Percentiles rank a stretch among this genome's conserved stretches.
These are phyloP conservation scores for Pristionchus maxplancki DNA, from an alignment of 2,888 invertebrate genomes.

Conservation along the genomic window DNA sequence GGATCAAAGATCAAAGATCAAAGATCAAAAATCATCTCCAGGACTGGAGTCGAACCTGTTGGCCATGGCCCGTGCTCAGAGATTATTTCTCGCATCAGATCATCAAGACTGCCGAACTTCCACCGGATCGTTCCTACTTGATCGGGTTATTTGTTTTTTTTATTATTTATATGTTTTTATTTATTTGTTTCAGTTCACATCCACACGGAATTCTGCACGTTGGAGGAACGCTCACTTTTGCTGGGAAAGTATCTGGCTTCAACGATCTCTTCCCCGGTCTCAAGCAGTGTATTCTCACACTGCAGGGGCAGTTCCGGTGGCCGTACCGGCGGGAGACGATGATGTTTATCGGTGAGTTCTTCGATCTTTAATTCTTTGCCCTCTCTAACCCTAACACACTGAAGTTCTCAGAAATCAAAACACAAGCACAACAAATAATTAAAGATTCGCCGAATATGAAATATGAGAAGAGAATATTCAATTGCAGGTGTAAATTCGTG, in stretches of 20 bases:
- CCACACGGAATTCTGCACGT: slow-evolving; percentile 42
- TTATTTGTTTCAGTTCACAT: not conserved
- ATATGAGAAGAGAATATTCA: not conserved
- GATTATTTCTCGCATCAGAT: slow-evolving; percentile 50
- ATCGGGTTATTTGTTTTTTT: not conserved
- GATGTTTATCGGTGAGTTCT: slow-evolving; percentile 26
- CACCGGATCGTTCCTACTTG: slow-evolving; percentile 28
- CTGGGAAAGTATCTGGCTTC: slow-evolving; percentile 46
- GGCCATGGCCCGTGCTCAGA: slow-evolving; percentile 24
- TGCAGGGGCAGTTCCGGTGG: slow-evolving; percentile 35
- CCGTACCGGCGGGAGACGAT: slow-evolving; percentile 18
- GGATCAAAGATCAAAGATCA: not conserved
- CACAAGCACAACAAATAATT: no score
- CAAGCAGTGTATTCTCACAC: not conserved
- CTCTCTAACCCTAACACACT: no score
- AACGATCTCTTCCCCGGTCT: slow-evolving; percentile 47
- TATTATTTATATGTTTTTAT: not conserved
- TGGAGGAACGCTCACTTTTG: slow-evolving; percentile 25
- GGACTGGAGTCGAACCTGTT: slow-evolving; percentile 9
- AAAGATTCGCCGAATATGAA: not conserved
- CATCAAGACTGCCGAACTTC: slow-evolving; percentile 46
- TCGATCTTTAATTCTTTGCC: no score
- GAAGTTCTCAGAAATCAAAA: no score
- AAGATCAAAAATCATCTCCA: not conserved
- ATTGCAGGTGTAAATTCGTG: slow-evolving; percentile 33